A percentile compares a stretch with the other conserved stretches of the same genome.
These are phyloP conservation scores for Tragelaphus strepsiceros DNA, from an alignment of 2,113 vertebrate genomes.

Conservation along the genomic window DNA sequence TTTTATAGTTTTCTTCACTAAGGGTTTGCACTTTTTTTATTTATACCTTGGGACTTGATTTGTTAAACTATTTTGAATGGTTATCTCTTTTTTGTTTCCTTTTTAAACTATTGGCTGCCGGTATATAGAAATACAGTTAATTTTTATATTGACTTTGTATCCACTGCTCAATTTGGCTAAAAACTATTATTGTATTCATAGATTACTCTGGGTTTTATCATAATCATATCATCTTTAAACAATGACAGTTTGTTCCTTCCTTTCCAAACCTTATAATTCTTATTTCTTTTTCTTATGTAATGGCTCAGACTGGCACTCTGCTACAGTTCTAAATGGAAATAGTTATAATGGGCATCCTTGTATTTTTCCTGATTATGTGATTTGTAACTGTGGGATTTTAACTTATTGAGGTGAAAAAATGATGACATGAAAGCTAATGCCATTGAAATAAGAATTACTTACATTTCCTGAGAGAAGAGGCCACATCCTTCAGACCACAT, in stretches of 20 bases:
- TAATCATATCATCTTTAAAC: background rate
- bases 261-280: background rate
- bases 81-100: background rate
- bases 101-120: background rate
- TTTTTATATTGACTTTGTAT: background rate
- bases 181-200: background rate
- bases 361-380: background rate
- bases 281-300: background rate
- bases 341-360: background rate
- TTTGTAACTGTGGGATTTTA: background rate
- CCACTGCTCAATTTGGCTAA: background rate
- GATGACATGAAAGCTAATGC: background rate
- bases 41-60: background rate
- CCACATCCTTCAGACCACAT: background rate
- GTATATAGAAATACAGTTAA: background rate
- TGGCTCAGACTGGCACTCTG: background rate
- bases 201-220: background rate
- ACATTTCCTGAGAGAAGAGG: background rate
- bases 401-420: background rate
- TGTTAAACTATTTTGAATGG: background rate
- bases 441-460: background rate
- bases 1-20: background rate
- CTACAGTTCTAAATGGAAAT: background rate
- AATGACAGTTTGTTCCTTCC: background rate
- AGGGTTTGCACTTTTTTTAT: background rate